A percentile compares a stretch with the other conserved stretches of the same genome.
phyloP scores from a whole-genome alignment of 92 coral and sea anemone genomes.

The Actinostola sp. region DNA sequence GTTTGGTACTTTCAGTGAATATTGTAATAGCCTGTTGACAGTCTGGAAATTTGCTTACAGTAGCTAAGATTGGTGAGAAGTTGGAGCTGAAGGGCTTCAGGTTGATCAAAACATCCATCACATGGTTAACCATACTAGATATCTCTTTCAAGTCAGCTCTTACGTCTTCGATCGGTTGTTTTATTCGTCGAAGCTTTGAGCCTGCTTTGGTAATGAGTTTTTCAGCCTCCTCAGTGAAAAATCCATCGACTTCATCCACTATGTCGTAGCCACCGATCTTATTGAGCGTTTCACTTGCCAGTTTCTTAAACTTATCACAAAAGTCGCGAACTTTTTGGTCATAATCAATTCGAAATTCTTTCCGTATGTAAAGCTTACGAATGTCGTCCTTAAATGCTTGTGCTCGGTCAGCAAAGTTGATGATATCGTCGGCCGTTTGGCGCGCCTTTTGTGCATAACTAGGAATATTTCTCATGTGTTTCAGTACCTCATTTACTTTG shows the following conservation, averaged over 20 bases:
- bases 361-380: slow-evolving; percentile 55
- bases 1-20: slow-evolving; percentile 45
- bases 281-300: slow-evolving; percentile 40
- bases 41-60: slow-evolving; percentile 60
- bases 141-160: slow-evolving; percentile 34
- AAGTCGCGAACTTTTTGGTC: slow-evolving; percentile 46
- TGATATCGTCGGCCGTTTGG: slow-evolving; percentile 60
- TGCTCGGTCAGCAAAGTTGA: slow-evolving; percentile 59
- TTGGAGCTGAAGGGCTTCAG: slow-evolving; percentile 64
- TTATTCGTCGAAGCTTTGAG: slow-evolving; percentile 39
- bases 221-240: slow-evolving; percentile 66
- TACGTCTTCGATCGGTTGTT: slow-evolving; percentile 49
- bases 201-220: slow-evolving; percentile 50
- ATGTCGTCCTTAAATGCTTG: slow-evolving; percentile 43
- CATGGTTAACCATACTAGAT: slow-evolving; percentile 23
- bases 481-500: slow-evolving; percentile 38
- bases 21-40: slow-evolving; percentile 49
- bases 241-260: slow-evolving; percentile 37
- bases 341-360: slow-evolving; percentile 49
- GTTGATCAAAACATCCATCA: slow-evolving; percentile 49
- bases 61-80: slow-evolving; percentile 58
- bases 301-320: slow-evolving; percentile 61
- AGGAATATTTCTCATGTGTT: slow-evolving; percentile 62
- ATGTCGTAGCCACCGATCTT: slow-evolving; percentile 53
- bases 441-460: slow-evolving; percentile 63